These are phyloP conservation scores for Origma solitaria DNA, from an alignment of 2,113 vertebrate genomes.

Conservation along the genomic window DNA sequence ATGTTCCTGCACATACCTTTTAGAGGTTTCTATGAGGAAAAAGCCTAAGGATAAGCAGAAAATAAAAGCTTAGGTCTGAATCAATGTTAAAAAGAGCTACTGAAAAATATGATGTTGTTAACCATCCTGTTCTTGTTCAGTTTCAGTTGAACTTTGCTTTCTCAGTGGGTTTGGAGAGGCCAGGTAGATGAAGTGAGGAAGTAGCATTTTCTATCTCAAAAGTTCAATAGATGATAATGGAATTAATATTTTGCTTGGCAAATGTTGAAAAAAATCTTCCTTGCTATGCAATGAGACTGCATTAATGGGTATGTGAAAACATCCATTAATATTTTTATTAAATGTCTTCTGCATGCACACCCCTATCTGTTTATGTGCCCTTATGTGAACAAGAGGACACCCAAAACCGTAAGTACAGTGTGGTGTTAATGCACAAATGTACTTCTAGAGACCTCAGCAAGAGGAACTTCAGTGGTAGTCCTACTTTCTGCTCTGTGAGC, in stretches of 20 bases:
- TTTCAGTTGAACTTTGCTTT: background rate
- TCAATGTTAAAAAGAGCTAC: background rate
- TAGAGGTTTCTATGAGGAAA: background rate
- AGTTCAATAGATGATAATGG: background rate
- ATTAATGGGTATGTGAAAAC: background rate
- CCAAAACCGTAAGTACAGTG: background rate
- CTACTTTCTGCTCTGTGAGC: background rate
- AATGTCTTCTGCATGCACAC: background rate
- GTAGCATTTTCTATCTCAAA: background rate
- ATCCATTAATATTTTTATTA: background rate
- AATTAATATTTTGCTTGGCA: background rate
- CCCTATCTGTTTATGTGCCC: background rate
- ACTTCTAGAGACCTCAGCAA: background rate
- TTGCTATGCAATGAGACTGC: background rate
- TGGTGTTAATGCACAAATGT: background rate
- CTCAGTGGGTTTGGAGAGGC: background rate
- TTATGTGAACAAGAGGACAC: accelerated
- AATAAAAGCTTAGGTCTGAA: background rate
- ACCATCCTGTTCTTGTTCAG: background rate
- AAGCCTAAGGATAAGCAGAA: background rate
- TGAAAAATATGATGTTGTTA: background rate
- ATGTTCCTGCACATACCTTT: background rate
- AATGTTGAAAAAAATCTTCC: background rate
- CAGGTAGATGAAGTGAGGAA: background rate
- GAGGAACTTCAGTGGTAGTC: background rate